Evolutionary conservation across 1,140 invertebrate species (phyloP).

Genomic region (Drosophila sechellia): DNA sequence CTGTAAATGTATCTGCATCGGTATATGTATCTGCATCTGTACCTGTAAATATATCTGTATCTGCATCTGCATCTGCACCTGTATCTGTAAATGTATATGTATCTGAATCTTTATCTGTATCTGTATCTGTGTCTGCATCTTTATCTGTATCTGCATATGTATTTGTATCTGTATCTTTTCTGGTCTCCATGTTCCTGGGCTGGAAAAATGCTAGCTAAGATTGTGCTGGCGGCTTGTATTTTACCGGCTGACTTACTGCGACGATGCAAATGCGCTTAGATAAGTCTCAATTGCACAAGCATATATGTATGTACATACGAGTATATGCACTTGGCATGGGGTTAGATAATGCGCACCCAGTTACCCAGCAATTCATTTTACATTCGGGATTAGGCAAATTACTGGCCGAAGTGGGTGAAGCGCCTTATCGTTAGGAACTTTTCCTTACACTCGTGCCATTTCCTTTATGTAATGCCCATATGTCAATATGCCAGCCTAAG

Average conservation of each 20-base stretch:
- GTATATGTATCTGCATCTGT: no score
- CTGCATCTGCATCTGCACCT: no score
- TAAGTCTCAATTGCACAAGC: constrained; percentile 56
- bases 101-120: no score
- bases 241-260: neutral
- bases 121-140: no score
- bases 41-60: no score
- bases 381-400: constrained; percentile 34
- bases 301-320: neutral
- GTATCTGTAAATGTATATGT: no score
- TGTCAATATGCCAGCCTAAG: no score
- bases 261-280: constrained; percentile 55
- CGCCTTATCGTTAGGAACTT: neutral
- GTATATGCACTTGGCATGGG: neutral
- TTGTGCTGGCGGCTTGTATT: neutral
- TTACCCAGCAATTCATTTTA: constrained; percentile 9
- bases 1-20: neutral
- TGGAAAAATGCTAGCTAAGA: neutral
- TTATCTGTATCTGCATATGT: no score
- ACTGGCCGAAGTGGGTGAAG: constrained; percentile 1
- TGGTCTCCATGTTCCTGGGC: neutral
- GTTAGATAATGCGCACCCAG: neutral
- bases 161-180: neutral
- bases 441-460: neutral
- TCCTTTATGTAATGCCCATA: no score